Base-by-base conservation (phyloP, 1,140 invertebrate species). In the Drosophila triauraria region DNA sequence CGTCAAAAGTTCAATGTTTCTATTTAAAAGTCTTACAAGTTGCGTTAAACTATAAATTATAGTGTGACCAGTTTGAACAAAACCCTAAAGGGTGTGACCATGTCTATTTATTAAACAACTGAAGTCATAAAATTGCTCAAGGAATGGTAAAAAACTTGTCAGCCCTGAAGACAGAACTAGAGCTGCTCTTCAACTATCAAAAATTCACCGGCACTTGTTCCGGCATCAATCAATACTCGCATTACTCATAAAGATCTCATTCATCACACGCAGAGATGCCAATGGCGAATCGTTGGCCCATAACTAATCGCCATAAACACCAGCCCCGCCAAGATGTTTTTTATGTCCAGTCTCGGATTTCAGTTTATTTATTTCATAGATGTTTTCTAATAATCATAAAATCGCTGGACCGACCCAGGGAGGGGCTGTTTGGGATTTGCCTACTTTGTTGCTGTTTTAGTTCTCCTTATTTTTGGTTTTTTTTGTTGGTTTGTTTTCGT, bases 331-430 rank as follows among this genome's bases (percentile, higher is more conserved):
- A 44, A 44, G 56, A 61, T 64, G 32, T 40, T 69, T 69, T 65
- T 69, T 67, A 69, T 67, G 65, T 35, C 27, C 63, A 15, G 67
- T 70, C 35, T 70, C 20, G 32, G 42, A 72, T 72, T 74, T 72
- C 65, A 56, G 53, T 60, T 72, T 72, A 72, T 60, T 72, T 72
- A 44, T 72, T 70, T 69, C 43, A 42, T 27, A 42, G 46, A 60
- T 60, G 64, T 65, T 53, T 84, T 84, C 60, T 59, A 80, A 80
- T 84, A 60, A 60, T 46, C 77, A 80, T 82, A 78, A 81, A 72
- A 70, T 12, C 17, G 38, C 47, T 44, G 47, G 30, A 51, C n/a
- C 17, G 53, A 23, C 35, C 38, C 54, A n/a, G 13, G 13, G 32
- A 23, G 8, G 9, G 17, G 35, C 42, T 13, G 46, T 44, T 65